These are phyloP conservation scores for Apotomis capreana DNA, from an alignment of 2,888 invertebrate species.

Conservation along the genomic window DNA sequence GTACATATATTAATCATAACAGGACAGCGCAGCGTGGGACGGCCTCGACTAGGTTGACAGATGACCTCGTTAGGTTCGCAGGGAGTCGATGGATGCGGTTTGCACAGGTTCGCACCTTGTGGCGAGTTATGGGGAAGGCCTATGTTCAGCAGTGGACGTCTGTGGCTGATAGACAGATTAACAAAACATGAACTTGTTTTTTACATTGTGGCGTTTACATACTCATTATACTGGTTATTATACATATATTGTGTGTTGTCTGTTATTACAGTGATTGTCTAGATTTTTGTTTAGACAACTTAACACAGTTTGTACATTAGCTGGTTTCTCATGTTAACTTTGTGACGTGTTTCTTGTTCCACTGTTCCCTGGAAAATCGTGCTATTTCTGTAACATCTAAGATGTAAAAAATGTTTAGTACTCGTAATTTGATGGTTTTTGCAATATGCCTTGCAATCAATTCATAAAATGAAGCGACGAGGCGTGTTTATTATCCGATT, in stretches of 20 bases:
- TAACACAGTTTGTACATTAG: slow-evolving; percentile 20
- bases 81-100: no score
- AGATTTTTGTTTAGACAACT: slow-evolving; percentile 4
- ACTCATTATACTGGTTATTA: slow-evolving; percentile 7
- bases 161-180: no score
- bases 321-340: neutral
- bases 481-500: no score
- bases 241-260: neutral
- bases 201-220: neutral
- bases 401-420: neutral
- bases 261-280: neutral
- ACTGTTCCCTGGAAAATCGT: neutral
- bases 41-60: no score
- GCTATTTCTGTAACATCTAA: neutral
- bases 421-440: neutral
- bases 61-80: no score
- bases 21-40: no score
- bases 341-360: slow-evolving; percentile 3
- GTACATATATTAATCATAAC: no score
- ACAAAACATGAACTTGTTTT: no score
- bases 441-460: neutral
- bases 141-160: no score
- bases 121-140: no score
- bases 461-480: no score
- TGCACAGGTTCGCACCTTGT: no score